Evolutionary conservation across 2,113 vertebrate species (phyloP).

Genomic region (Hoplias malabaricus): DNA sequence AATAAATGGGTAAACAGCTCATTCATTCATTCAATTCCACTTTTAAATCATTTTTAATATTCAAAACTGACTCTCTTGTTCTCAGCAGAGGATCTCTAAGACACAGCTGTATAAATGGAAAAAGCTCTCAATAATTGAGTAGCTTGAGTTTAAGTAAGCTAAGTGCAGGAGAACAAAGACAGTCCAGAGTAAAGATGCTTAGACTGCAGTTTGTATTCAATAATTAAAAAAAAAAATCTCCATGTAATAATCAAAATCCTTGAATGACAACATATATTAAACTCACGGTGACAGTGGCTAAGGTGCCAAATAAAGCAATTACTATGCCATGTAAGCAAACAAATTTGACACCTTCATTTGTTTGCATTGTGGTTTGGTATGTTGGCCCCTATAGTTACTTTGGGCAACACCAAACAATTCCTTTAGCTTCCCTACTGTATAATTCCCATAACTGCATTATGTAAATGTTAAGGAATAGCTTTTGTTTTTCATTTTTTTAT

Average conservation of each 20-base stretch:
- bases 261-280: no score
- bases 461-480: not conserved
- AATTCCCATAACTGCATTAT: no score
- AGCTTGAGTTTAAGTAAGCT: not conserved
- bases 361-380: not conserved
- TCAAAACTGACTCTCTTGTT: not conserved
- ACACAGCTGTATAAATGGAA: not conserved
- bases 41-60: not conserved
- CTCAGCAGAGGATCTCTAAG: not conserved
- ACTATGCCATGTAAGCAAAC: not conserved
- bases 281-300: not conserved
- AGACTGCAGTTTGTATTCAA: no score
- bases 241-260: no score
- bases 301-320: not conserved
- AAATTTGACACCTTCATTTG: not conserved
- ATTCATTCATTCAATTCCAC: not conserved
- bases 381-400: not conserved
- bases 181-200: not conserved
- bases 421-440: no score
- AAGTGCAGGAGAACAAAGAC: not conserved
- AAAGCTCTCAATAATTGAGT: conserved; percentile 23
- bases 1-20: not conserved
- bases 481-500: no score
- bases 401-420: no score
- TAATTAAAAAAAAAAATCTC: no score